These are phyloP conservation scores for Holothuria glaberrima DNA, from an alignment of 35 echinoderm and acorn worm species.

Conservation along the genomic window DNA sequence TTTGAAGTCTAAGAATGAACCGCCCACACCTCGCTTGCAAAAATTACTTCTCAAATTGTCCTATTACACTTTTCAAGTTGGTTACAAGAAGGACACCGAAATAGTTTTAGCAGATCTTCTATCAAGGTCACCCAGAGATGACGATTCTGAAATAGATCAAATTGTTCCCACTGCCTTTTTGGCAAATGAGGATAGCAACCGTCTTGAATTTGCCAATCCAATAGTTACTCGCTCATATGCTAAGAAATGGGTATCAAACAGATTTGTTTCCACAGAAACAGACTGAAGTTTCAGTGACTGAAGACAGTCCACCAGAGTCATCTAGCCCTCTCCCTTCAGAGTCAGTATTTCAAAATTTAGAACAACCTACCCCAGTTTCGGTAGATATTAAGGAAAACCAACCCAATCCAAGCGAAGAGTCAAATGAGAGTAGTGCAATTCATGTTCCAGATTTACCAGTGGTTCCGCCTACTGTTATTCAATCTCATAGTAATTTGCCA, in stretches of 20 bases:
- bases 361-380: background rate
- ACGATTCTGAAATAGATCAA: background rate
- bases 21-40: slow-evolving; percentile 1
- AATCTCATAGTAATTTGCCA: background rate
- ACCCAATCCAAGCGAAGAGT: no score
- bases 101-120: slow-evolving; percentile 51
- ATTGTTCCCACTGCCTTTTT: slow-evolving; percentile 19
- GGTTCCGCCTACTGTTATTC: background rate
- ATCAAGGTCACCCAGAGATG: slow-evolving; percentile 41
- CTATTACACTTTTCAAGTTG: slow-evolving; percentile 24
- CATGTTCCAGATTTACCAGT: background rate
- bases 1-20: slow-evolving; percentile 41
- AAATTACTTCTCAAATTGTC: slow-evolving; percentile 14
- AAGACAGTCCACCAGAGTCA: background rate
- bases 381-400: background rate
- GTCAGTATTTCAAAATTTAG: background rate
- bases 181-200: background rate
- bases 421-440: no score
- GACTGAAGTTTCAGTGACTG: background rate
- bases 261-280: slow-evolving; percentile 19
- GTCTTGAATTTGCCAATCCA: background rate
- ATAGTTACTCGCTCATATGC: slow-evolving; percentile 3
- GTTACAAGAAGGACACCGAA: slow-evolving; percentile 56
- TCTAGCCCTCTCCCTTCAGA: background rate
- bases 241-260: background rate